phyloP scores from a whole-genome alignment of 2,113 vertebrate species.

The Brachypteracias leptosomus region DNA sequence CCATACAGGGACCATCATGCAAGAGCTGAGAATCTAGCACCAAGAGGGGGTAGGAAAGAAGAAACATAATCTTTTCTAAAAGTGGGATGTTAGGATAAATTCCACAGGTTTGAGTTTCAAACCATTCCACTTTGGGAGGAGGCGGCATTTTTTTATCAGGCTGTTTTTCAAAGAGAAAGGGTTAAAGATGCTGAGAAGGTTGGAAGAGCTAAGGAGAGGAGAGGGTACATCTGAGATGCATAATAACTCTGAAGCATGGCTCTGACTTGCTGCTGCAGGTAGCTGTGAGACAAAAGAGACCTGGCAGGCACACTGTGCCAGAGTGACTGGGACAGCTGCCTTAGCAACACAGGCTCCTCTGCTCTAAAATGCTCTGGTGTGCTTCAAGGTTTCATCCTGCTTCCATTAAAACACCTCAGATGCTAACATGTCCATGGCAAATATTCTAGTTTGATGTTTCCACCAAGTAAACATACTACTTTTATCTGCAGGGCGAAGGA shows the following conservation, averaged over 20 bases:
- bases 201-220: background rate
- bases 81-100: background rate
- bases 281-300: background rate
- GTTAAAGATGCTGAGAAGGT: background rate
- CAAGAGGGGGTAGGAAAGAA: background rate
- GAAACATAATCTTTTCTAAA: background rate
- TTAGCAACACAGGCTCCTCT: background rate
- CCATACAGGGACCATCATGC: background rate
- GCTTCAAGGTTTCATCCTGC: background rate
- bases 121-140: background rate
- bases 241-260: background rate
- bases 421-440: accelerated
- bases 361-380: background rate
- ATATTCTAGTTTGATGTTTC: background rate
- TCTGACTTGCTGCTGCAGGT: background rate
- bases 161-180: background rate
- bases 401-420: background rate
- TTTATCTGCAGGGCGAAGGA: slow-evolving; percentile 65
- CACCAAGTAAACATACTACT: background rate
- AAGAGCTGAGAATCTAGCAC: background rate
- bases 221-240: background rate
- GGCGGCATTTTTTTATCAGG: background rate
- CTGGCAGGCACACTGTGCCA: background rate
- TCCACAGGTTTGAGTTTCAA: background rate
- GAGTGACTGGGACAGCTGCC: background rate